Base-by-base conservation (phyloP, 2,888 invertebrate genomes). In the Drosophila acutilabella region DNA sequence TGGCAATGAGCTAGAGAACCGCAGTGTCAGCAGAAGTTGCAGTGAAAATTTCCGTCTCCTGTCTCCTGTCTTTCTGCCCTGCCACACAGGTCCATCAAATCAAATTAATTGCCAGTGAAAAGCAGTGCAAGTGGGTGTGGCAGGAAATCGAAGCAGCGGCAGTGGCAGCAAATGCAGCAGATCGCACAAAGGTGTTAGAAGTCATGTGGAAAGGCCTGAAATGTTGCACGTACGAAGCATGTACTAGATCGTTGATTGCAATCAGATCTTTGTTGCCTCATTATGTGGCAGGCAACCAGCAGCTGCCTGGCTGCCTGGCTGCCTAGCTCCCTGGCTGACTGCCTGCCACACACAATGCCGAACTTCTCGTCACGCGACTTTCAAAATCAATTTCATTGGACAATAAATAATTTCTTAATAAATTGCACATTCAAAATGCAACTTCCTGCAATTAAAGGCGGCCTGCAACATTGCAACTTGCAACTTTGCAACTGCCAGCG, bases 391-490 rank as follows among this genome's bases (percentile, higher is more conserved):
- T 82, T 82, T 85, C 64, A 69, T 53, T 71, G 62, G 64, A 78
- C 85, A 85, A 82, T 82, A 85, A 82, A 82, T 85, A 82, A 83
- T 86, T 83, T 86, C 83, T 83, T 86, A 86, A 86, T 83, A 83
- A 83, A 83, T 83, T 83, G 73, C 86, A 71, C 83, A 68, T 71
- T 76, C 78, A 85, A 85, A 82, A 85, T 75, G 82, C 82, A 73
- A 81, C 85, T 83, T 83, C 83, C 83, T 83, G 83, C 86, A 86
- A 83, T 83, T 86, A 83, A 83, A 81, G 79, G 78, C 85, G 64
- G 73, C 65, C 64, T 56, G 74, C 71, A 50, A 57, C 52, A 51
- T 20, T 52, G 61, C 62, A 69, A 38, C 47, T 48, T 20, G 44
- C 44, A 53, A 54, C 44, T 54, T 42, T 7, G 47, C 61, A 38